Evolutionary conservation across 2,113 vertebrate species (phyloP).

Genomic region (Microtus richardsoni): DNA sequence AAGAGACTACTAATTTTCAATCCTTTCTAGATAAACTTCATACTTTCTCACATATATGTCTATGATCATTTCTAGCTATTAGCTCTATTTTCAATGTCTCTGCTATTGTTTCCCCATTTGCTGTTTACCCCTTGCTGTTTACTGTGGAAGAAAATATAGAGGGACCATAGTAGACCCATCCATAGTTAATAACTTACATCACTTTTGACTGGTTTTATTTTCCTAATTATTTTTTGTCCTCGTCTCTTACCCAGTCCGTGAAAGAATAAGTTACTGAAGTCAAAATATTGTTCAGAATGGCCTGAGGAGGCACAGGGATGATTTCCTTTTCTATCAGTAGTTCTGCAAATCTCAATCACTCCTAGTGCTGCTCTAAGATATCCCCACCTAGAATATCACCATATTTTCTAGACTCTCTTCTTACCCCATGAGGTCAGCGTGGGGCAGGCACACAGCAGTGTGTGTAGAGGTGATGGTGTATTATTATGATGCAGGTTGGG

Average conservation of each 20-base stretch:
- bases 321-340: not conserved
- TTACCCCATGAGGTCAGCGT: not conserved
- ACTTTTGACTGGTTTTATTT: conserved; percentile 5
- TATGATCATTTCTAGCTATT: not conserved
- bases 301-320: not conserved
- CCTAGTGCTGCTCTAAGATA: not conserved
- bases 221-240: not conserved
- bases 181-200: not conserved
- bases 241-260: not conserved
- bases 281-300: not conserved
- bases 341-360: not conserved
- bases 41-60: not conserved
- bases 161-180: not conserved
- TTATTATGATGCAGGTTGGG: not conserved
- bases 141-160: not conserved
- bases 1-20: not conserved
- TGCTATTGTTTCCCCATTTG: not conserved
- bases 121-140: not conserved
- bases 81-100: not conserved
- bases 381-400: not conserved
- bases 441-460: accelerated
- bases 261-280: conserved; percentile 4
- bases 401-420: not conserved
- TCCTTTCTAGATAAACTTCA: not conserved
- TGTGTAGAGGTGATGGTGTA: not conserved